These are phyloP conservation scores for Xiphorhynchus erythropygius DNA, from an alignment of 2,797 vertebrate genomes.

Conservation along the genomic window DNA sequence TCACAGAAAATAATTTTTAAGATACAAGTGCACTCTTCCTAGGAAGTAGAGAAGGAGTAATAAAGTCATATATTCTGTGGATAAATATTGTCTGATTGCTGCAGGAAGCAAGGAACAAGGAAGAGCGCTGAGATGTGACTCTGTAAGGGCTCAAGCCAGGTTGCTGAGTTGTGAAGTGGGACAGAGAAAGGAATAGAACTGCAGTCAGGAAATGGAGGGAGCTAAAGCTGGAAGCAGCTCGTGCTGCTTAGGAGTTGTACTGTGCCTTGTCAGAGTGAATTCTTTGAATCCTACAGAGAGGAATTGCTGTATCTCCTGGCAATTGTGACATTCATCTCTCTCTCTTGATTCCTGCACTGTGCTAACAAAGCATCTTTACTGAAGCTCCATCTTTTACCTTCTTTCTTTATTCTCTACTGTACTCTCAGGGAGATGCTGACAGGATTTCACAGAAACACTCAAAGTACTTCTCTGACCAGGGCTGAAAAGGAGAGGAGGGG, in stretches of 20 bases:
- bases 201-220: neutral
- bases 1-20: neutral
- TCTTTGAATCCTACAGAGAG: neutral
- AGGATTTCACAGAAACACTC: neutral
- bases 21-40: neutral
- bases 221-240: neutral
- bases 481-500: neutral
- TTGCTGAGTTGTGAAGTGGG: neutral
- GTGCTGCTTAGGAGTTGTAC: neutral
- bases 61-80: neutral
- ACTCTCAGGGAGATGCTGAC: neutral
- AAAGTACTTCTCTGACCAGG: neutral
- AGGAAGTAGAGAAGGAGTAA: neutral
- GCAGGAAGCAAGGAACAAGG: neutral
- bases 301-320: neutral
- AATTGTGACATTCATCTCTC: neutral
- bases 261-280: neutral
- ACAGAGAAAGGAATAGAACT: neutral
- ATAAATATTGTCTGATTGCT: neutral
- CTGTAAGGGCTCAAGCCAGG: neutral
- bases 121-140: fast-evolving
- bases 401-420: neutral
- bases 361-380: neutral
- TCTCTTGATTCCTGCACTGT: neutral
- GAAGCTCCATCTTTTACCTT: neutral